phyloP scores from a whole-genome alignment of 2,888 invertebrate species.

The Heliconius erato region DNA sequence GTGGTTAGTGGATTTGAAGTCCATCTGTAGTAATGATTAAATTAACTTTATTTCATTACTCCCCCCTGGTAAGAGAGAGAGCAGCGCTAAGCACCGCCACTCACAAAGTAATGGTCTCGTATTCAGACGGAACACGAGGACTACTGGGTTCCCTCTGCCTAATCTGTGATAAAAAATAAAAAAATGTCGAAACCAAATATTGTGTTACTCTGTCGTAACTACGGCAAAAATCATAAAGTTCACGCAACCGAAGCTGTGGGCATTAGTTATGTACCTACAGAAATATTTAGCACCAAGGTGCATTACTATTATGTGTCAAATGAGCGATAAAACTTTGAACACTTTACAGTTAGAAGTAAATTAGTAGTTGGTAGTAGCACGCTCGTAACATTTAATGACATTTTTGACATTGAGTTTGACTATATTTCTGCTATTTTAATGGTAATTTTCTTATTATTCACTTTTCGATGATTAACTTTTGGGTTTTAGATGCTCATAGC shows the following conservation, averaged over 20 bases:
- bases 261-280: not conserved
- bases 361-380: not conserved
- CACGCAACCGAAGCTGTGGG: not conserved
- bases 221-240: not conserved
- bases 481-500: not conserved
- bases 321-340: constrained; percentile 19
- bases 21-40: no score
- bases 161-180: not conserved
- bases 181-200: not conserved
- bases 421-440: not conserved
- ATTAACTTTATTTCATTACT: no score
- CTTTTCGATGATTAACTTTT: not conserved
- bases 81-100: no score
- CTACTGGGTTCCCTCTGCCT: no score
- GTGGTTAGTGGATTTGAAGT: no score
- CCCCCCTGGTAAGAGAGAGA: no score
- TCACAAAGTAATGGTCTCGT: no score
- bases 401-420: constrained; percentile 21
- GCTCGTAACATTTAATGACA: constrained; percentile 27
- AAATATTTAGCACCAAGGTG: not conserved
- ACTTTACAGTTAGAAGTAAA: not conserved
- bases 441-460: not conserved
- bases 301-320: constrained; percentile 19
- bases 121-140: no score
- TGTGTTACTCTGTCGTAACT: not conserved